Evolutionary conservation across 2,888 invertebrate genomes (phyloP), one percentile per base, ranked within the genome.

Genomic region (Drosophila falleni): DNA sequence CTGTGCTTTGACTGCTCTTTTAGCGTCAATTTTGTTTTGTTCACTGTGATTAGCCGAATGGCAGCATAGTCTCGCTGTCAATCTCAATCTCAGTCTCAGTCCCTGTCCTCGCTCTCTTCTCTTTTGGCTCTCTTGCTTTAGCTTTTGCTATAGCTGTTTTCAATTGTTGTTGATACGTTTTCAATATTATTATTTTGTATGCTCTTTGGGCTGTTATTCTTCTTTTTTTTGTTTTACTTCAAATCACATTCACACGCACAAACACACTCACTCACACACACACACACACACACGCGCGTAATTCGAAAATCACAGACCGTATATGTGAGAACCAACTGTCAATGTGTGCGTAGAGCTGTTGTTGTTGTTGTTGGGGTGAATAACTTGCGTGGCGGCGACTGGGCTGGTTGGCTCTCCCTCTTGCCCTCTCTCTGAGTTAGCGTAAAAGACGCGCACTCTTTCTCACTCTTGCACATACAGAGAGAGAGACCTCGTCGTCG

Each of bases 301-400:
- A 63, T 39, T 59, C 62, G 41, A 69, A 75, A 82, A 80, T 78
- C 70, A 82, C 71, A 23, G 64, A 8, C 62, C 66, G 49, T 68
- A 71, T 78, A 65, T 65, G 72, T 86, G 89, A 87, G 89, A 82
- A 55, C 66, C 69, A 78, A 81, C 69, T 89, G 77, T 53, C 56
- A 63, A 59, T 50, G 80, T 81, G 65, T 74, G 71, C 72, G 72
- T 74, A 56, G 64, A 56, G 66, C 65, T 33, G 73, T 74, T 78
- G 89, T 86, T 89, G 23, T 23, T 23, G 90, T 87, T 86, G 88
- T 80, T 85, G 90, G 84, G 84, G 84, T 84, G 90, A 84, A 84
- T 84, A 84, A 84, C 84, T 84, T 84, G 80, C 90, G 90, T 88
- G 90, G 89, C 90, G 89, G 84, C 86, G 83, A 70, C 86, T 87